phyloP scores from a whole-genome alignment of 2,888 invertebrate genomes.

The Slavum lentiscoides region DNA sequence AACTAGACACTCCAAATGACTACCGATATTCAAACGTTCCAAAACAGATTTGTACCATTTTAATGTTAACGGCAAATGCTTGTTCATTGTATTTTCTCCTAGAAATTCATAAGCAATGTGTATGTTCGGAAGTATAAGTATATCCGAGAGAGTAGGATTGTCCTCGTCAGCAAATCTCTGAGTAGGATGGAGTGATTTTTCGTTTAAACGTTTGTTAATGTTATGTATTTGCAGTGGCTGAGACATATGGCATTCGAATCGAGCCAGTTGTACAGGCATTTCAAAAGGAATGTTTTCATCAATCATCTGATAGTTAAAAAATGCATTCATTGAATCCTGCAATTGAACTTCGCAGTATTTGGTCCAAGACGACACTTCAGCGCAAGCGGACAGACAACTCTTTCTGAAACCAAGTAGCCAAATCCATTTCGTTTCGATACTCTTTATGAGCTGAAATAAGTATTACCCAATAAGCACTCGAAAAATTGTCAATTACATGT shows the following conservation, averaged over 20 bases:
- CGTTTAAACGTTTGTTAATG: conserved; percentile 67
- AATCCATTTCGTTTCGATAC: conserved; percentile 60
- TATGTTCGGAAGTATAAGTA: conserved; percentile 76
- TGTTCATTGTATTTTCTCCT: conserved; percentile 59
- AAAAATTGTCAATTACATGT: not conserved
- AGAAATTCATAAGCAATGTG: conserved; percentile 66
- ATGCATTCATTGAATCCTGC: conserved; percentile 61
- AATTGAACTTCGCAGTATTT: conserved; percentile 78
- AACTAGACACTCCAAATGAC: conserved; percentile 5
- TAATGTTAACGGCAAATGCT: conserved; percentile 66
- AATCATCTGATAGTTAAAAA: conserved; percentile 49
- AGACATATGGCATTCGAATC: conserved; percentile 82
- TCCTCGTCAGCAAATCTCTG: conserved; percentile 68
- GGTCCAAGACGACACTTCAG: conserved; percentile 87
- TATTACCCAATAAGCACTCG: not conserved
- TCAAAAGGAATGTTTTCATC: conserved; percentile 56
- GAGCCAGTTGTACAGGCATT: conserved; percentile 72
- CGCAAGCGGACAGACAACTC: conserved; percentile 78
- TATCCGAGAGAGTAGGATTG: conserved; percentile 79
- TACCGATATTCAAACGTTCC: conserved; percentile 38
- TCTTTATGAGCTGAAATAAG: conserved; percentile 57
- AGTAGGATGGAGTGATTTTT: conserved; percentile 52
- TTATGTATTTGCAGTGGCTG: conserved; percentile 86
- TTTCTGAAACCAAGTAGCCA: conserved; percentile 77
- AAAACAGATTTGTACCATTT: conserved; percentile 65